Evolutionary conservation across 92 coral and sea anemone species (phyloP), one percentile per base, ranked within the genome.

Genomic region (Porites cylindrica): DNA sequence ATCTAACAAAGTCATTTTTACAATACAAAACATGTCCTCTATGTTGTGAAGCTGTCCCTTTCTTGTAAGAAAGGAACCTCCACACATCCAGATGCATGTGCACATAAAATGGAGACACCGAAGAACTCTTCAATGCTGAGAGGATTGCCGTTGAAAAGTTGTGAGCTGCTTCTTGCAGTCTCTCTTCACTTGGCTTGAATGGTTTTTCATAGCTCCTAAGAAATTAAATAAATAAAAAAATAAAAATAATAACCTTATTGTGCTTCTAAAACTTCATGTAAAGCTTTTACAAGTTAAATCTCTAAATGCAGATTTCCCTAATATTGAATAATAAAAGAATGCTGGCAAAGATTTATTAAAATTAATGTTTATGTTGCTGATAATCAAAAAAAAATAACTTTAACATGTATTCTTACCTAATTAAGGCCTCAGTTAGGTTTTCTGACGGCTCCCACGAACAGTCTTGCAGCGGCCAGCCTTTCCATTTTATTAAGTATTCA

Each of bases 361-460:
- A 6, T 52, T 52, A 10, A 52, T 10, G 7, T 6, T 10, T 52
- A 52, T 6, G 10, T 10, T 52, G 56, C 56, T 52, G 56, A 52
- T 52, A 52, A 52, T 52, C 0, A 52, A 52, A 52, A 68, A 10
- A 21, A 17, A 32, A 68, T 3, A 6, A 68, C 5, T 6, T 68
- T 9, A 17, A 68, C 32, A 10, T 21, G 51, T 68, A 68, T 21
- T 75, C 85, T 7, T 66, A 88, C 91, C 87, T 88, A 29, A 64
- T 80, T 24, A 88, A 79, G 13, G 54, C 77, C 18, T 76, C 75
- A n/a, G 88, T 0, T 64, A 88, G 38, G 76, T 88, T 82, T 65
- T 82, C 79, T 13, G 88, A 82, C 71, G 91, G 88, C 79, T 88
- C 88, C 91, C 91, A 88, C 50, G 87, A 71, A 69, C 72, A 88